Percentiles rank a stretch among this genome's conserved stretches.
Evolutionary conservation across 2,888 invertebrate genomes (phyloP).

Genomic region (Drosophila buzzatii): DNA sequence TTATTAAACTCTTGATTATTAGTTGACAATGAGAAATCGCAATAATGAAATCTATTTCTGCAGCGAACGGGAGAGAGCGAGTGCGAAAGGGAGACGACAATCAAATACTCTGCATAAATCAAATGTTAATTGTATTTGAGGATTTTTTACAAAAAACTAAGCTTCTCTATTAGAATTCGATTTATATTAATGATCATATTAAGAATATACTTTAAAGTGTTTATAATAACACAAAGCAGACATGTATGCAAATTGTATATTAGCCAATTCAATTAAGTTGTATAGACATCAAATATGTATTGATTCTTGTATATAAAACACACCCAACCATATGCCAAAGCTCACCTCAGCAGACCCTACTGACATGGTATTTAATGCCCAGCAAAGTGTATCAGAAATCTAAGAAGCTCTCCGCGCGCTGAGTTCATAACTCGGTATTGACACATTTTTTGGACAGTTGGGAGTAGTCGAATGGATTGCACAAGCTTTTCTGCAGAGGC

Average conservation of each 20-base stretch:
- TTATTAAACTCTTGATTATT: constrained; percentile 35
- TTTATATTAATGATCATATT: not conserved
- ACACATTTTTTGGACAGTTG: constrained; percentile 26
- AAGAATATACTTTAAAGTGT: too few relatives aligned
- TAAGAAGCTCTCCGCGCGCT: constrained; percentile 5
- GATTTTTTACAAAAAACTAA: not conserved
- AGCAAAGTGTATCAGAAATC: not conserved
- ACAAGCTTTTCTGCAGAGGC: constrained; percentile 43
- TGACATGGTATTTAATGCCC: not conserved
- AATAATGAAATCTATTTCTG: not conserved
- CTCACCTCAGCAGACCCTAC: not conserved
- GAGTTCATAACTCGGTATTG: constrained; percentile 20
- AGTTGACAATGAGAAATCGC: constrained; percentile 43
- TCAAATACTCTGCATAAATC: constrained; percentile 29
- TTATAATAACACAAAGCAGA: too few relatives aligned
- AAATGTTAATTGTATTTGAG: not conserved
- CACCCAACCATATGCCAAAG: not conserved
- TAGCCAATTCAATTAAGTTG: too few relatives aligned
- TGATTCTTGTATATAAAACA: too few relatives aligned
- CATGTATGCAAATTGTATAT: not conserved
- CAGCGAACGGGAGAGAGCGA: not conserved
- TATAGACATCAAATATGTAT: too few relatives aligned
- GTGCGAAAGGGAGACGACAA: not conserved
- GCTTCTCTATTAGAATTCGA: not conserved
- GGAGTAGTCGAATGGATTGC: constrained; percentile 37